Evolutionary conservation across 1,140 invertebrate genomes (phyloP).

Genomic region (Mycetomoellerius zeteki): DNA sequence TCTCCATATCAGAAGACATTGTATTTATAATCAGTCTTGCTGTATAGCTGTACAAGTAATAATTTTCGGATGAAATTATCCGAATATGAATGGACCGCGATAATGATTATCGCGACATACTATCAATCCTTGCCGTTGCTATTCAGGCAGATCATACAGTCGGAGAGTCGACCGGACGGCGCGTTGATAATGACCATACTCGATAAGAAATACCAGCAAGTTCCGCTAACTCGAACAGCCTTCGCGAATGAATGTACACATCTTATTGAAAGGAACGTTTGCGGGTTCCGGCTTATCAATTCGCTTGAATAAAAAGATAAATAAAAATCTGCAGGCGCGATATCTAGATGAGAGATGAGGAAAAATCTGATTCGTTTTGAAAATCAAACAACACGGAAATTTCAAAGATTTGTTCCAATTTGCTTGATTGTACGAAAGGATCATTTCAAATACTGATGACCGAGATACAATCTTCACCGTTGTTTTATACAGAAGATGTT

Average conservation of each 20-base stretch:
- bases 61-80: slow-evolving; percentile 35
- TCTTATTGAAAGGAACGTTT: slow-evolving; percentile 9
- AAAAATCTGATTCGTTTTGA: not conserved
- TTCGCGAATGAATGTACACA: not conserved
- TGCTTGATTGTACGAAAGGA: not conserved
- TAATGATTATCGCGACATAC: slow-evolving; percentile 53
- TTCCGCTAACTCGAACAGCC: slow-evolving; percentile 47
- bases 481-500: not conserved
- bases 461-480: not conserved
- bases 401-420: not conserved
- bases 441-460: not conserved
- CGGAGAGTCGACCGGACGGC: slow-evolving; percentile 59
- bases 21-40: slow-evolving; percentile 2
- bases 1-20: not conserved
- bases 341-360: not conserved
- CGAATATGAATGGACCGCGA: slow-evolving; percentile 66
- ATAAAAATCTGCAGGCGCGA: not conserved
- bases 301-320: not conserved
- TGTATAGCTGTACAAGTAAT: not conserved
- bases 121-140: slow-evolving; percentile 68
- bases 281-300: not conserved
- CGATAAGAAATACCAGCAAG: slow-evolving; percentile 63
- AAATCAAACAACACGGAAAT: not conserved
- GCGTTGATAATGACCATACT: slow-evolving; percentile 64
- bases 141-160: slow-evolving; percentile 75